Evolutionary conservation across 2,113 vertebrate genomes (phyloP).

Genomic region (Dasypus novemcinctus): DNA sequence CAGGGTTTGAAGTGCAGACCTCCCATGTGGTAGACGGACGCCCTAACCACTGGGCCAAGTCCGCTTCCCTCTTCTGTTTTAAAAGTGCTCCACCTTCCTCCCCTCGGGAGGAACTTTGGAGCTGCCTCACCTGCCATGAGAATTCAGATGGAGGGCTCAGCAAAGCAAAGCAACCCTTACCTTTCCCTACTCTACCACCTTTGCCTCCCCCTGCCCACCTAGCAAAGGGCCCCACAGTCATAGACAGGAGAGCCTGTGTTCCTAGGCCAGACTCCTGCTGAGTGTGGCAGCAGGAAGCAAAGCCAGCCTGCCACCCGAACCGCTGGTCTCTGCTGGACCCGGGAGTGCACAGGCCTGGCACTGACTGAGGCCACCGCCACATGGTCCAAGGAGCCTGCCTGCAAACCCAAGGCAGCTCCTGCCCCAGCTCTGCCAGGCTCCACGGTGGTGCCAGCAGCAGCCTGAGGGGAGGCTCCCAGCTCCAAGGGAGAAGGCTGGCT

Average conservation of each 20-base stretch:
- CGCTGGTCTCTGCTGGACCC: not conserved
- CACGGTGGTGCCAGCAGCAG: not conserved
- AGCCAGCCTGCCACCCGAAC: not conserved
- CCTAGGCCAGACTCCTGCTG: not conserved
- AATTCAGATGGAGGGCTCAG: not conserved
- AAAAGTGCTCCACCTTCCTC: not conserved
- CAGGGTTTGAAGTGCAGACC: too few species aligned
- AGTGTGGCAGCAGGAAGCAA: not conserved
- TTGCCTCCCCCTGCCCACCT: not conserved
- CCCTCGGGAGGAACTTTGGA: not conserved
- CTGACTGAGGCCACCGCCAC: not conserved
- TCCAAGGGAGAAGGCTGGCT: not conserved
- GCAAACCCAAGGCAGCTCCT: not conserved
- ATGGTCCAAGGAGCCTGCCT: not conserved
- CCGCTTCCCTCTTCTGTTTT: not conserved
- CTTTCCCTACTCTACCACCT: not conserved
- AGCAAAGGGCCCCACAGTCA: not conserved
- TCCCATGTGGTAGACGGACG: too few species aligned
- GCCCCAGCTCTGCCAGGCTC: not conserved
- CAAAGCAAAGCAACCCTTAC: not conserved
- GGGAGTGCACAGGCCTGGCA: conserved; percentile 13
- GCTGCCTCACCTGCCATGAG: not conserved
- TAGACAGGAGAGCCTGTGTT: conserved; percentile 7
- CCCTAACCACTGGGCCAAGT: too few species aligned
- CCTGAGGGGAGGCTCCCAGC: not conserved